Conservation (phyloP, 2,888 invertebrate species). For the Meandrusa payeni region DNA sequence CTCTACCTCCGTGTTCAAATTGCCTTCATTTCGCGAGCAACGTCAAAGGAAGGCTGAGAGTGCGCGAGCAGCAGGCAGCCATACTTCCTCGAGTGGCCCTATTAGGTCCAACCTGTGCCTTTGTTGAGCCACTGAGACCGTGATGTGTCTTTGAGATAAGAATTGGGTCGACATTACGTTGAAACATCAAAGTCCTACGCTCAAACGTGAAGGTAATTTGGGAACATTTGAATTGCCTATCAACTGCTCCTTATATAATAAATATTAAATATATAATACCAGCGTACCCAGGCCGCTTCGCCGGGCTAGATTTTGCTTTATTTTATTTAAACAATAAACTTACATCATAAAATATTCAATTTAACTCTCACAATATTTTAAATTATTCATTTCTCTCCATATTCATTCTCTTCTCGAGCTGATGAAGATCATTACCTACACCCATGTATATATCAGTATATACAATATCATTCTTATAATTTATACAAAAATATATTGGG, state of each 20-base stretch:
- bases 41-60: conserved; percentile 58
- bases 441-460: too few relatives aligned
- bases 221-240: conserved; percentile 4
- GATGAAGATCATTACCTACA: too few relatives aligned
- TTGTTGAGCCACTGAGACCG: conserved; percentile 54
- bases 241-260: neutral
- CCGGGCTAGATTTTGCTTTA: too few relatives aligned
- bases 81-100: conserved; percentile 60
- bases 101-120: conserved; percentile 69
- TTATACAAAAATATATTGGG: too few relatives aligned
- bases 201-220: conserved; percentile 19
- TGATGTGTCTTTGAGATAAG: conserved; percentile 74
- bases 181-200: conserved; percentile 57
- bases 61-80: conserved; percentile 46
- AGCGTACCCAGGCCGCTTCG: too few relatives aligned
- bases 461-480: too few relatives aligned
- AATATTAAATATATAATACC: too few relatives aligned
- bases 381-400: too few relatives aligned
- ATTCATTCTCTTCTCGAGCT: too few relatives aligned
- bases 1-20: conserved; percentile 50
- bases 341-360: too few relatives aligned
- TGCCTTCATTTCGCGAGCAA: conserved; percentile 59
- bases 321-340: too few relatives aligned
- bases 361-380: too few relatives aligned
- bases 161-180: conserved; percentile 64